Evolutionary conservation across 2,888 invertebrate species (phyloP).

Genomic region (Ophion ellenae): DNA sequence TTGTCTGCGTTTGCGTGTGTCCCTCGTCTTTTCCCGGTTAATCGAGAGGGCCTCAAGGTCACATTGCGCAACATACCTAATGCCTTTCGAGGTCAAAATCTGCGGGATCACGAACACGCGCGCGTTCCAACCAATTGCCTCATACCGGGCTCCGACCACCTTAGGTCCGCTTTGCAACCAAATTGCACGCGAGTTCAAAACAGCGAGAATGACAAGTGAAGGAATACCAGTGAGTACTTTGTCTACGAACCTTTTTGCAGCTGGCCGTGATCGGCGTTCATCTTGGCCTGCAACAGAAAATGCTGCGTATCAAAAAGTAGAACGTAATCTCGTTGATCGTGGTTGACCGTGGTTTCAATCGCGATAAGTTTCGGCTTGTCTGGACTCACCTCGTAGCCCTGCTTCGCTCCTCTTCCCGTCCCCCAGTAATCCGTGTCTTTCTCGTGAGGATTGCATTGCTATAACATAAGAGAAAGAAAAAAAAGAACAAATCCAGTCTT

Average conservation of each 20-base stretch:
- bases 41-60: conserved; percentile 41
- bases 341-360: neutral
- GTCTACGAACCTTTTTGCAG: conserved; percentile 85
- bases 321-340: conserved; percentile 34
- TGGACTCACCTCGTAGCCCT: conserved; percentile 82
- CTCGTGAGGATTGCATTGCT: conserved; percentile 83
- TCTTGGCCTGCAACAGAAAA: conserved; percentile 85
- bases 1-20: conserved; percentile 5
- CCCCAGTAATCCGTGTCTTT: conserved; percentile 83
- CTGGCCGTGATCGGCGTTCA: conserved; percentile 84
- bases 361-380: neutral
- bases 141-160: neutral
- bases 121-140: conserved; percentile 16
- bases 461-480: conserved; percentile 71
- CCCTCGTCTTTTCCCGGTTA: conserved; percentile 15
- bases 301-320: conserved; percentile 81
- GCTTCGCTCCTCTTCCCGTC: conserved; percentile 81
- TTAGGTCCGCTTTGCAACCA: neutral
- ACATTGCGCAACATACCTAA: conserved; percentile 42
- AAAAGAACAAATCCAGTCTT: conserved; percentile 30
- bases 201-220: neutral
- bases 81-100: conserved; percentile 24
- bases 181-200: neutral
- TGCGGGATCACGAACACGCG: conserved; percentile 11
- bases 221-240: neutral